Evolutionary conservation across 2,888 invertebrate genomes (phyloP).

Genomic region (Chrysina gloriosa): DNA sequence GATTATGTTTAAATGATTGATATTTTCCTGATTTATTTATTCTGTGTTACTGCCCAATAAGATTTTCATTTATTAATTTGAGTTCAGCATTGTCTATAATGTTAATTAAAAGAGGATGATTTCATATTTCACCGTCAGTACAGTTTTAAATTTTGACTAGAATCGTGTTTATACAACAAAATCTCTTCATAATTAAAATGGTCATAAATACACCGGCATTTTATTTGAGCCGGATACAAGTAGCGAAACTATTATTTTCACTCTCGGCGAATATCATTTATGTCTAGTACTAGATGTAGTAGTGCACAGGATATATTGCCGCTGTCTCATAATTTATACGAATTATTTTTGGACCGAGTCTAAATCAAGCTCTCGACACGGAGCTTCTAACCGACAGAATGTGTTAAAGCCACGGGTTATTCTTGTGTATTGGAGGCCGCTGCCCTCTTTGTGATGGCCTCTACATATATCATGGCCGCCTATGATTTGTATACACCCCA

Average conservation of each 20-base stretch:
- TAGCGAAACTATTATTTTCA: slow-evolving; percentile 33
- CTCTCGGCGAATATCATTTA: slow-evolving; percentile 36
- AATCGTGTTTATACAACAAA: slow-evolving; percentile 27
- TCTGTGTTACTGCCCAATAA: too few species aligned
- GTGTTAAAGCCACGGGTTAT: slow-evolving; percentile 60
- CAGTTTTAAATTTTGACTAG: slow-evolving; percentile 1
- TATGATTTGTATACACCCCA: slow-evolving; percentile 47
- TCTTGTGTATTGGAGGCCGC: slow-evolving; percentile 59
- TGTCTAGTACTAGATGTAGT: slow-evolving; percentile 33
- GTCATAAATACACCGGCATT: slow-evolving; percentile 21
- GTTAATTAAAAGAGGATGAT: neutral
- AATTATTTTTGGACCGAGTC: slow-evolving; percentile 41
- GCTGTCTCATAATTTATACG: slow-evolving; percentile 37
- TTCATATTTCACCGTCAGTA: neutral
- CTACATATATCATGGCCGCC: slow-evolving; percentile 62
- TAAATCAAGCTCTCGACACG: slow-evolving; percentile 46
- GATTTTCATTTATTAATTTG: too few species aligned
- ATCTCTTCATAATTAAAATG: slow-evolving; percentile 33
- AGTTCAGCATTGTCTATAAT: too few species aligned
- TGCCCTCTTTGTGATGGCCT: slow-evolving; percentile 65
- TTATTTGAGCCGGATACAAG: slow-evolving; percentile 24
- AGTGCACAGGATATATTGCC: slow-evolving; percentile 31
- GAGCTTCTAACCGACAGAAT: slow-evolving; percentile 52
- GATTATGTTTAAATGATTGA: too few species aligned
- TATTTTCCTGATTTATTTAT: too few species aligned